These are phyloP conservation scores for Xiphophorus maculatus DNA, from an alignment of 2,113 vertebrate species.

Conservation along the genomic window DNA sequence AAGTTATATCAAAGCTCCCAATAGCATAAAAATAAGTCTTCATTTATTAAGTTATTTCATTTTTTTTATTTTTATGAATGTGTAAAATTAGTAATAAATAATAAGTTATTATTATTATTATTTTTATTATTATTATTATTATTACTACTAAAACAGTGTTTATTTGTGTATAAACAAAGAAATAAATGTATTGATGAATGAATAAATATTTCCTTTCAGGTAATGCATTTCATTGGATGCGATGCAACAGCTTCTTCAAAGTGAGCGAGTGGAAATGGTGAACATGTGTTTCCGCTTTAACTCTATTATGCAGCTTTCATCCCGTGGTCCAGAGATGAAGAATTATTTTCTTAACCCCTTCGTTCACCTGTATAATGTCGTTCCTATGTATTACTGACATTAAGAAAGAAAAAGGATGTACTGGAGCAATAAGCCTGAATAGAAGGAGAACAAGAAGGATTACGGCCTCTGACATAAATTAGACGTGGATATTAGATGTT, in stretches of 20 bases:
- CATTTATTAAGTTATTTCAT: too few relatives aligned
- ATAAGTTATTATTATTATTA: too few relatives aligned
- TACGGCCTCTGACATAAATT: slow-evolving; percentile 20
- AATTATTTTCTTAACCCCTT: slow-evolving; percentile 65
- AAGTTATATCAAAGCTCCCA: too few relatives aligned
- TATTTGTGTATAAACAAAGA: not conserved
- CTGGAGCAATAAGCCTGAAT: not conserved
- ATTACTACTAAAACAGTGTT: too few relatives aligned
- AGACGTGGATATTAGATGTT: slow-evolving; percentile 13
- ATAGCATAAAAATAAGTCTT: too few relatives aligned
- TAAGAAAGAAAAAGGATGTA: slow-evolving; percentile 43
- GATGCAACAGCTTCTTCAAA: slow-evolving; percentile 10
- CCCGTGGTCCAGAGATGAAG: slow-evolving; percentile 41
- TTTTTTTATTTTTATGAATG: too few relatives aligned
- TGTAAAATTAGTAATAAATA: too few relatives aligned
- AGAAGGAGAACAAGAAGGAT: not conserved
- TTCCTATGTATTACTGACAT: slow-evolving; percentile 35
- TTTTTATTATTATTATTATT: too few relatives aligned
- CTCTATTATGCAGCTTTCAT: slow-evolving; percentile 11
- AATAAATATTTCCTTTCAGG: not conserved
- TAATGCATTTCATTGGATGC: slow-evolving; percentile 5
- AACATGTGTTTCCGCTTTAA: slow-evolving; percentile 88
- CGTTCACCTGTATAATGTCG: slow-evolving; percentile 41
- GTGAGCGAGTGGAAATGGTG: slow-evolving; percentile 81
- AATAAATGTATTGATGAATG: too few relatives aligned